phyloP scores from a whole-genome alignment of 2,113 vertebrate genomes.

The Lagopus muta region DNA sequence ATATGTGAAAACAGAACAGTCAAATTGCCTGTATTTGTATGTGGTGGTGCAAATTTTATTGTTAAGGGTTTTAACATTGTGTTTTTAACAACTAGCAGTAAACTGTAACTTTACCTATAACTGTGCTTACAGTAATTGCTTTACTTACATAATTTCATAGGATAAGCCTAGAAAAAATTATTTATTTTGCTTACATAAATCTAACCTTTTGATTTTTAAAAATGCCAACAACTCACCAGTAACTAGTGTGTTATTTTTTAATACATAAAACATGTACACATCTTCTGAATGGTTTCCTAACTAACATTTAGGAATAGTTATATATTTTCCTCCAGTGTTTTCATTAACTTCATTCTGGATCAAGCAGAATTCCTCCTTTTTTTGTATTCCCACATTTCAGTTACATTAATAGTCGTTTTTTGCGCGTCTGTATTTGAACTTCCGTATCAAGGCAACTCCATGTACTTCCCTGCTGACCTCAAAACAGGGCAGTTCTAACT shows the following conservation, averaged over 20 bases:
- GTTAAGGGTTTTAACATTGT: neutral
- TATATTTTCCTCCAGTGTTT: neutral
- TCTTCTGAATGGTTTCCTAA: neutral
- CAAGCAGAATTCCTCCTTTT: neutral
- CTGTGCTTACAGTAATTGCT: neutral
- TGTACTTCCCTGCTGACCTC: neutral
- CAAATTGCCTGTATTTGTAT: neutral
- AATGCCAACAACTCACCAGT: neutral
- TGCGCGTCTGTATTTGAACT: neutral
- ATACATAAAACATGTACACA: neutral
- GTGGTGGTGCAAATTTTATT: neutral
- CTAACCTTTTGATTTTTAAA: neutral
- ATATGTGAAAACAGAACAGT: neutral
- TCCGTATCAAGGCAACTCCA: neutral
- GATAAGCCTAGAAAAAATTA: neutral
- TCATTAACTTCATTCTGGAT: neutral
- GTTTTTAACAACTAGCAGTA: neutral
- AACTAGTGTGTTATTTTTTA: neutral
- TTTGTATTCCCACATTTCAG: neutral
- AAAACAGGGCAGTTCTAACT: neutral
- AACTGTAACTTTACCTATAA: neutral
- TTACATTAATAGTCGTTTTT: constrained; percentile 26
- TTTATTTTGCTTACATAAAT: neutral
- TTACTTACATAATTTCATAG: neutral
- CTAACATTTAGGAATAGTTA: neutral